Evolutionary conservation across 2,113 vertebrate species (phyloP), one percentile per base, ranked within the genome.

Genomic region (Bos indicus): DNA sequence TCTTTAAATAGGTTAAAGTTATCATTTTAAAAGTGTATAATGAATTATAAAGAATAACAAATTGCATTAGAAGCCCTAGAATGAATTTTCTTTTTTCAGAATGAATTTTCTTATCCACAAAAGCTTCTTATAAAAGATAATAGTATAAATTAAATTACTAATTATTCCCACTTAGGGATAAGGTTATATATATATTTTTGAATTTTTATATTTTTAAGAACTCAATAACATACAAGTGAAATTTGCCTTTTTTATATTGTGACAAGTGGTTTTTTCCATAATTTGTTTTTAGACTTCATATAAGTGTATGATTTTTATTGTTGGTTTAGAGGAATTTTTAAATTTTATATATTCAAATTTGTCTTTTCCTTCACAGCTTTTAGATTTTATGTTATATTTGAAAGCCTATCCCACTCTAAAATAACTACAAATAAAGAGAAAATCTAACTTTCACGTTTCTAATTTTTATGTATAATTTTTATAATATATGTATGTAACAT

Each of bases 381-480:
- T 93, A 46, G n/a, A 17, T 97, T 93, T 90, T 88, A 54, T 89
- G 26, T 78, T 88, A 74, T 80, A 74, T 81, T 92, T 96, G 78
- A 91, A 93, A 94, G 30, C 36, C 14, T 95, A 90, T 40, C 14
- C n/a, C 1, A 36, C 6, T 67, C 40, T 91, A 78, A 96, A 92
- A 64, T 96, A 88, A 94, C 92, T 90, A 62, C 86, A 94, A 83
- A 74, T 90, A 87, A 77, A 40, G 33, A 64, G 43, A 92, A 96
- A 92, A 40, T 59, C 3, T 86, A 87, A 54, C 23, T 43, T 90
- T 51, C n/a, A 80, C 2, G 2, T 90, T 95, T 97, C 25, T 93
- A 57, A n/a, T 85, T 96, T 77, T 67, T 25, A 56, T 56, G 11
- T 51, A 30, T 80, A 25, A 71, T 28, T 54, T 46, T 87, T 60